Evolutionary conservation across 2,888 invertebrate species (phyloP).

Genomic region (Acholoe squamosa): DNA sequence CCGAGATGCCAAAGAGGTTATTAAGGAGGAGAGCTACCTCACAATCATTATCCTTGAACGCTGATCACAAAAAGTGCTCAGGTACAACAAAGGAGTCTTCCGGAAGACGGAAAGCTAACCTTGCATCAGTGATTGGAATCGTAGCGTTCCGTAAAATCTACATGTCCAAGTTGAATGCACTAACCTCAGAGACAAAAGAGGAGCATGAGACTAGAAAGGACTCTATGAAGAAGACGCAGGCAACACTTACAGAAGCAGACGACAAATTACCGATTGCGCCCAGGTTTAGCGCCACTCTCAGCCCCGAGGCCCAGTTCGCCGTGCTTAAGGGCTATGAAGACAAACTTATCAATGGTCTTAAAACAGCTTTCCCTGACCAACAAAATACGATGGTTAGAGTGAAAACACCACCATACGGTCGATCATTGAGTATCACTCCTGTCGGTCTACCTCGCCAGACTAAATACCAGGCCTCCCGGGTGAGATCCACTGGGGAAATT

Average conservation of each 20-base stretch:
- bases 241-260: background rate
- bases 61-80: background rate
- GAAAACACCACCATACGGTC: background rate
- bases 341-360: slow-evolving; percentile 67
- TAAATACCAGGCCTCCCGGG: background rate
- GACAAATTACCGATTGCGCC: slow-evolving; percentile 74
- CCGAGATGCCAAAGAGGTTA: too few species aligned
- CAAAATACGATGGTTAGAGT: background rate
- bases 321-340: slow-evolving; percentile 80
- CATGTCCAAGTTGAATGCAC: background rate
- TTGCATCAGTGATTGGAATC: background rate
- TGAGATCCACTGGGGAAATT: background rate
- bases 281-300: slow-evolving; percentile 76
- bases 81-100: background rate
- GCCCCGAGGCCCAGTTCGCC: slow-evolving; percentile 78
- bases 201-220: background rate
- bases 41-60: background rate
- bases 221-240: background rate
- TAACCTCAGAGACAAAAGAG: background rate
- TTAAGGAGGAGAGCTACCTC: too few species aligned
- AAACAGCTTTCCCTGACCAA: background rate
- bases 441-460: background rate
- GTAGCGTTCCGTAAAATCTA: background rate
- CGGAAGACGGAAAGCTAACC: background rate
- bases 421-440: background rate